A percentile compares a stretch with the other conserved stretches of the same genome.
These are phyloP conservation scores for Neodon shergylaensis DNA, from an alignment of 2,113 vertebrate genomes.

Conservation along the genomic window DNA sequence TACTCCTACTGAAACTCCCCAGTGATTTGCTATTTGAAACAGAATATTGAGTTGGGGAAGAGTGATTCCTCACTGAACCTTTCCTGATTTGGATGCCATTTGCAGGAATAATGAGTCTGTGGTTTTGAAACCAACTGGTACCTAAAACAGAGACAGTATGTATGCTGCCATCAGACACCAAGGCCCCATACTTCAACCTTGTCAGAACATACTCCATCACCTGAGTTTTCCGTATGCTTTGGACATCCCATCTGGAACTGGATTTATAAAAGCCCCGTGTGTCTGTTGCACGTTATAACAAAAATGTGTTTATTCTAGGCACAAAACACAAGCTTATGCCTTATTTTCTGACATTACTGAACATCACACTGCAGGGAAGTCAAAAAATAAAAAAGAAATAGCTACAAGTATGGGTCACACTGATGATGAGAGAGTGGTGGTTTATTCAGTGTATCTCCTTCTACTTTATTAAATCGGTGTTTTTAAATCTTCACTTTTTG, in stretches of 20 bases:
- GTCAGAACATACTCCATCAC: neutral
- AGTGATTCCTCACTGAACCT: neutral
- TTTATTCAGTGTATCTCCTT: neutral
- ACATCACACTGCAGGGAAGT: neutral
- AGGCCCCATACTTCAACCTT: neutral
- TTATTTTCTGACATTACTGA: neutral
- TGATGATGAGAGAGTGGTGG: neutral
- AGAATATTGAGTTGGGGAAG: neutral
- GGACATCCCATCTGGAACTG: neutral
- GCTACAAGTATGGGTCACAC: neutral
- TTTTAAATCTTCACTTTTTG: neutral
- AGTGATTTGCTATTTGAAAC: constrained; percentile 50
- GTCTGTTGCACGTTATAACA: neutral
- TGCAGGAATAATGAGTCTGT: neutral
- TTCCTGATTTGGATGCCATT: neutral
- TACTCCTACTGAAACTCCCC: constrained; percentile 1
- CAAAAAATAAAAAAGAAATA: neutral
- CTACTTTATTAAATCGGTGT: neutral
- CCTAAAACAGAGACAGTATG: neutral
- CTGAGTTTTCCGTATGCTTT: neutral
- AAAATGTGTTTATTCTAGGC: neutral
- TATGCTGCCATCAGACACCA: neutral
- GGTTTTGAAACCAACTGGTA: neutral
- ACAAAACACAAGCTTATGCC: neutral
- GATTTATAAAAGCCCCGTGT: neutral